Evolutionary conservation across 2,113 vertebrate species (phyloP), one percentile per base, ranked within the genome.

Genomic region (Progne subis): DNA sequence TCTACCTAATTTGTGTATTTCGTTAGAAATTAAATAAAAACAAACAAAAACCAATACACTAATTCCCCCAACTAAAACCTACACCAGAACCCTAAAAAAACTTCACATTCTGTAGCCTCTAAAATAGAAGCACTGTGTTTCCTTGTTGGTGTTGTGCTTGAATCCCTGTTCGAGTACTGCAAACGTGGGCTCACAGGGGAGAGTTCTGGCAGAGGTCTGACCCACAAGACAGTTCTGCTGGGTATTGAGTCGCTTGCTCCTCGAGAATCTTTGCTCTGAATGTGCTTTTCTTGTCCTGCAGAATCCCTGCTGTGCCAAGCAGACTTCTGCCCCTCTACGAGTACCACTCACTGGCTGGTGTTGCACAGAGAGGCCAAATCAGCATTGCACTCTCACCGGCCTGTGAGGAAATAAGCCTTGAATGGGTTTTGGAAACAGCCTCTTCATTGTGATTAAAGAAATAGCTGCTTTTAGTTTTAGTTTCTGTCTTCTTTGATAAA

Each of bases 271-370:
- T 74, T 56, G 34, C 28, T 59, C 34, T 47, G 17, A 56, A 13
- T 1, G 10, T 44, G 49, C 39, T 39, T 60, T 32, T 3, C 11
- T 46, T n/a, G 49, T 53, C 41, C 61, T 52, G 5, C 69, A 34
- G 60, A 5, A 26, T 61, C 29, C 1, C 44, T 39, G 44, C 65
- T 47, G 44, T 32, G 26, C 67, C 67, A 12, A 9, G 46, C 64
- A 14, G 28, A 24, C 17, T 26, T 47, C 12, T 57, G 47, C 28
- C 50, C 32, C 53, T 0, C 0, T 50, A 3, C 5, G 7, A 52
- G 39, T 71, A 1, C 28, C 24, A 3, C 11, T 1, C 10, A 0
- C 18, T 17, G 53, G 32, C 7, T 46, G 13, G 34, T 50, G 34
- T 26, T 5, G 10, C 69, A 13, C 44, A 7, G 6, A 49, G 50